A percentile compares a stretch with the other conserved stretches of the same genome.
phyloP scores from a whole-genome alignment of 1,140 invertebrate species.

The Thaumetopoea pityocampa region DNA sequence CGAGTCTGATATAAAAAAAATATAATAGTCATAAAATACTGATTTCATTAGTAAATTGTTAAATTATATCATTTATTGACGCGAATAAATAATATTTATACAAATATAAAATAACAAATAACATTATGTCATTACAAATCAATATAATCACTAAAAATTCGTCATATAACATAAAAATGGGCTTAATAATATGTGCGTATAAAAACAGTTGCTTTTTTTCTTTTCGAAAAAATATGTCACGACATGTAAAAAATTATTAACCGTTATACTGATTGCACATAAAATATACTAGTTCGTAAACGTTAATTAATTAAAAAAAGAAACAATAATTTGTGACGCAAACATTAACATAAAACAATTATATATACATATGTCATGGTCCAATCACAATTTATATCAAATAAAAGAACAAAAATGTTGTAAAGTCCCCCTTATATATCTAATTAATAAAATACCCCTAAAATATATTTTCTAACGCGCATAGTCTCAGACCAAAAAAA shows the following conservation, averaged over 20 bases:
- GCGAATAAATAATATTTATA: conserved; percentile 25
- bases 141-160: conserved; percentile 44
- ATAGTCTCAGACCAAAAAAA: too few relatives aligned
- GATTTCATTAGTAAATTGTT: conserved; percentile 9
- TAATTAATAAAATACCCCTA: conserved; percentile 10
- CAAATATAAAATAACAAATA: conserved; percentile 37
- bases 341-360: conserved; percentile 9
- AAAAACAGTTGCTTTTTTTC: conserved; percentile 9
- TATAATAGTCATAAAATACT: conserved; percentile 3
- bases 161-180: conserved; percentile 43
- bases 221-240: conserved; percentile 1
- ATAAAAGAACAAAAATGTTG: conserved; percentile 8
- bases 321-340: conserved; percentile 12
- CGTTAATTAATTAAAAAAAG: conserved; percentile 1
- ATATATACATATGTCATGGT: conserved; percentile 18
- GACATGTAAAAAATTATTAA: conserved; percentile 16
- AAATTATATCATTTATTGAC: conserved; percentile 28
- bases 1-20: conserved; percentile 4
- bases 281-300: conserved; percentile 5
- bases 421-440: conserved; percentile 1
- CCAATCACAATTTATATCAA: conserved; percentile 13
- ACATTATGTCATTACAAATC: conserved; percentile 46
- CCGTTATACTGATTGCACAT: conserved; percentile 30
- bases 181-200: conserved; percentile 44
- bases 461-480: conserved; percentile 1